Evolutionary conservation across 2,888 invertebrate genomes (phyloP).

Genomic region (Epistrophella euchroma): DNA sequence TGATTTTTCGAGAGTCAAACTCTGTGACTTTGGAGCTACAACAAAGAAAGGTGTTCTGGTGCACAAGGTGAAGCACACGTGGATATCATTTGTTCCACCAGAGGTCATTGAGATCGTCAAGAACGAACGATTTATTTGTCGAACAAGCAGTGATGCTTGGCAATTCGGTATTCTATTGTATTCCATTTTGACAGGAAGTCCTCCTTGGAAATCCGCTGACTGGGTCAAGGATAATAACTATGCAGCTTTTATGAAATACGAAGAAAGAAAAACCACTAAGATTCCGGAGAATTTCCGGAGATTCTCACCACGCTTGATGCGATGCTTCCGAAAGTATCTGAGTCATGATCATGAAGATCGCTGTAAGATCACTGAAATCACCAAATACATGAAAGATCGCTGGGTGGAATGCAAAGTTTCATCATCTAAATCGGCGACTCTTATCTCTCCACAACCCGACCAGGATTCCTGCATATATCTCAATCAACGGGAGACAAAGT

Average conservation of each 20-base stretch:
- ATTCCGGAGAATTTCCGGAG: constrained; percentile 86
- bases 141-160: constrained; percentile 89
- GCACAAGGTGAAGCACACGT: constrained; percentile 85
- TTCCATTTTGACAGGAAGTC: constrained; percentile 87
- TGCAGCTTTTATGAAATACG: constrained; percentile 88
- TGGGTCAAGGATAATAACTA: constrained; percentile 89
- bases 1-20: constrained; percentile 88
- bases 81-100: constrained; percentile 86
- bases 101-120: constrained; percentile 86
- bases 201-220: constrained; percentile 89
- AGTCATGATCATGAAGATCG: constrained; percentile 88
- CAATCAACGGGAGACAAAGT: constrained; percentile 84
- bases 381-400: constrained; percentile 86
- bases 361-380: constrained; percentile 86
- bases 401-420: constrained; percentile 86
- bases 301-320: constrained; percentile 88
- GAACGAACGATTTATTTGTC: constrained; percentile 88
- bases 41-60: constrained; percentile 86
- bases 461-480: constrained; percentile 85
- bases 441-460: constrained; percentile 82
- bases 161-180: constrained; percentile 88
- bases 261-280: constrained; percentile 86
- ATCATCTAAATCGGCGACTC: constrained; percentile 85
- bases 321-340: constrained; percentile 89
- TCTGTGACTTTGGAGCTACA: constrained; percentile 91